These are phyloP conservation scores for Prosapia bicincta DNA, from an alignment of 2,888 invertebrate species.

Conservation along the genomic window DNA sequence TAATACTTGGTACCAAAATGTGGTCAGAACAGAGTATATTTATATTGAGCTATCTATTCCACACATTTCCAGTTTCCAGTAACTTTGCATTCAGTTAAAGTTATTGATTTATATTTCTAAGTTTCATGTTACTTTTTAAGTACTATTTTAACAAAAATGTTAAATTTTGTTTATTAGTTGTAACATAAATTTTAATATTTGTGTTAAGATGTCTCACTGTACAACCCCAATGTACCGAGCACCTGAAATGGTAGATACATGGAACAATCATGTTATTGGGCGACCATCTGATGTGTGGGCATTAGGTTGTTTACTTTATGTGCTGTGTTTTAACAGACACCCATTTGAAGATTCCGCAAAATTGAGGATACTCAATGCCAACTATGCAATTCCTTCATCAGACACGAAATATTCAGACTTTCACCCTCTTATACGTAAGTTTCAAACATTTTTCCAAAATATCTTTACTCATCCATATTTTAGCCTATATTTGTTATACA, in stretches of 20 bases:
- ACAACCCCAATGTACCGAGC: slow-evolving; percentile 96
- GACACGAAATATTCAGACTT: slow-evolving; percentile 81
- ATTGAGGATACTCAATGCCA: slow-evolving; percentile 93
- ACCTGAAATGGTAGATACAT: slow-evolving; percentile 97
- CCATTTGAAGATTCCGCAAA: slow-evolving; percentile 96
- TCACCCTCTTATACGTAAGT: slow-evolving; percentile 84
- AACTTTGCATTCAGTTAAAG: no score
- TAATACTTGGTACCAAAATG: no score
- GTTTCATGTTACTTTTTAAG: no score
- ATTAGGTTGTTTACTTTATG: slow-evolving; percentile 90
- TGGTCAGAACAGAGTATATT: no score
- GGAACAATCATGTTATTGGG: slow-evolving; percentile 93
- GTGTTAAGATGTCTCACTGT: slow-evolving; percentile 63
- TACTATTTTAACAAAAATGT: not conserved
- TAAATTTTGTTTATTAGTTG: not conserved
- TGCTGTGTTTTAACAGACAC: slow-evolving; percentile 89
- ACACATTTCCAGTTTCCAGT: no score
- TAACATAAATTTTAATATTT: no score
- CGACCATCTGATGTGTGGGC: slow-evolving; percentile 95
- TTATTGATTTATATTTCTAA: no score
- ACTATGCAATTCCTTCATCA: slow-evolving; percentile 77
- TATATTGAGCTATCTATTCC: no score
- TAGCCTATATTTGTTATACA: no score
- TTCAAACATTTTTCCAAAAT: slow-evolving; percentile 18
- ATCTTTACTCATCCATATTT: no score